Evolutionary conservation across 1,140 invertebrate genomes (phyloP).

Genomic region (Brachionus asplanchnoidis): DNA sequence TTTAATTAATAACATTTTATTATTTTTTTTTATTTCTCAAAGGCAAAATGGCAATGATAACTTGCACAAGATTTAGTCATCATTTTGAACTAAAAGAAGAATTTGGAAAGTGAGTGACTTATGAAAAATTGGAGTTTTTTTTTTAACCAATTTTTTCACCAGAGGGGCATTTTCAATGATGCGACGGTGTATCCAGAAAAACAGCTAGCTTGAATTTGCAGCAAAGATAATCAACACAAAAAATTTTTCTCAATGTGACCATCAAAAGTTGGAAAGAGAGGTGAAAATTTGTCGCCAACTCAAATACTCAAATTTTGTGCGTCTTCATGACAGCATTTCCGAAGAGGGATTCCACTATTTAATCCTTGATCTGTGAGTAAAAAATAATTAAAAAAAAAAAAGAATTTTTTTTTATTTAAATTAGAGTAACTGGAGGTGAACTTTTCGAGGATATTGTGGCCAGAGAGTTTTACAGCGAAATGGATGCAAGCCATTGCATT

Average conservation of each 20-base stretch:
- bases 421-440: constrained; percentile 95
- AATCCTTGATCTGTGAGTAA: constrained; percentile 95
- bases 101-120: constrained; percentile 82
- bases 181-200: constrained; percentile 95
- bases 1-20: too few relatives aligned
- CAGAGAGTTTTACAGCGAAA: constrained; percentile 99
- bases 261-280: too few relatives aligned
- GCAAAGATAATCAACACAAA: constrained; percentile 99
- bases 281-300: too few relatives aligned
- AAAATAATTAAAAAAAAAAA: background rate
- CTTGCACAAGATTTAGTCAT: constrained; percentile 73
- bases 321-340: too few relatives aligned
- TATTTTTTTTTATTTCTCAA: background rate
- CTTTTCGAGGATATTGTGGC: constrained; percentile 99
- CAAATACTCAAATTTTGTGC: too few relatives aligned
- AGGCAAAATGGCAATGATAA: constrained; percentile 6
- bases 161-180: constrained; percentile 98
- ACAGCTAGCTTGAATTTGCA: constrained; percentile 92
- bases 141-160: background rate
- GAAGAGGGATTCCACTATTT: too few relatives aligned
- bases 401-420: background rate
- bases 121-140: background rate
- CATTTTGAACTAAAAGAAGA: constrained; percentile 98
- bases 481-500: constrained; percentile 96
- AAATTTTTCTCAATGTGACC: constrained; percentile 96